phyloP scores from a whole-genome alignment of 2,113 vertebrate species.

The Ceratotherium simum region DNA sequence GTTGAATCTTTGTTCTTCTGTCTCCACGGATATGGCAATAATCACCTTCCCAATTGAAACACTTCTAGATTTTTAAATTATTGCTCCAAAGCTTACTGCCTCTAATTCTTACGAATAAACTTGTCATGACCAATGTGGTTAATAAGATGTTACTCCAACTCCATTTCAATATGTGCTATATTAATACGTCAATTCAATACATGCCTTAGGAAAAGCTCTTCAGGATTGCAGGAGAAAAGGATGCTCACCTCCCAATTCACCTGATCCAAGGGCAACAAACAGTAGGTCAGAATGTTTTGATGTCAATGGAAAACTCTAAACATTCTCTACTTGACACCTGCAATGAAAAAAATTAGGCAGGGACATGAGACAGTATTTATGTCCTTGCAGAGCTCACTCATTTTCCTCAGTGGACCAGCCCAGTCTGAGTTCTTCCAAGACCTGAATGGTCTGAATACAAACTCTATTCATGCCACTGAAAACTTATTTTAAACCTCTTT shows the following conservation, averaged over 20 bases:
- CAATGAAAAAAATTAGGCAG: not conserved
- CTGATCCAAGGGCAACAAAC: not conserved
- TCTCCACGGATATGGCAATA: not conserved
- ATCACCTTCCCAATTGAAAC: not conserved
- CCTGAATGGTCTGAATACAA: not conserved
- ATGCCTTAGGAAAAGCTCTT: not conserved
- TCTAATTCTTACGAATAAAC: slow-evolving; percentile 32
- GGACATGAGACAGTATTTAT: not conserved
- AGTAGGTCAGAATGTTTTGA: not conserved
- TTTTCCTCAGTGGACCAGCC: not conserved
- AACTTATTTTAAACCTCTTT: not conserved
- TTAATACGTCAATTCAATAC: not conserved
- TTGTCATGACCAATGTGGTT: not conserved
- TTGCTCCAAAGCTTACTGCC: not conserved
- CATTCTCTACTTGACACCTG: not conserved
- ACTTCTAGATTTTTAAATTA: not conserved
- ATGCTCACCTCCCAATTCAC: not conserved
- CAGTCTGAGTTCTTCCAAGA: not conserved
- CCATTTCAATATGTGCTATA: not conserved
- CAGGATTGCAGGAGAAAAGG: not conserved
- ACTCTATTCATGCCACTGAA: not conserved
- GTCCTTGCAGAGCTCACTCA: not conserved
- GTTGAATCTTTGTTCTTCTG: not conserved
- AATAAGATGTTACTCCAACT: not conserved
- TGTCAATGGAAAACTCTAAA: not conserved